Evolutionary conservation across 2,113 vertebrate species (phyloP), one percentile per base, ranked within the genome.

Genomic region (Colistium nudipinnis): DNA sequence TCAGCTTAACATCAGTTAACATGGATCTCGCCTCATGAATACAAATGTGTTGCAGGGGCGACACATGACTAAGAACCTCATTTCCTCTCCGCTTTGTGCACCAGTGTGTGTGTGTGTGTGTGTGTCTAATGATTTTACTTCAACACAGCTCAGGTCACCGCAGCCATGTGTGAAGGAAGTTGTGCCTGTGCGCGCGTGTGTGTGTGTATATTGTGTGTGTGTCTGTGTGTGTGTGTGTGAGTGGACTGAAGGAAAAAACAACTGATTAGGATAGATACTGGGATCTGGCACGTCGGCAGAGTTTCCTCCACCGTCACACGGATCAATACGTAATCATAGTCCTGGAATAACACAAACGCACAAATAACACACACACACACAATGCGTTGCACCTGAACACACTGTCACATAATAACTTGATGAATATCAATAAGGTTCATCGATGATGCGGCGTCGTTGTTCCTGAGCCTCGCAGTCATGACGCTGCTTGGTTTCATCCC

Each of bases 381-480:
- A 66, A 48, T 64, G 16, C n/a, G 35, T 38, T 74, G 45, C 63
- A 70, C 56, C 48, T 86, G 68, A 8, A 60, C 74, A 65, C 55
- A 33, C 25, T 47, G 36, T 7, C n/a, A 33, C 67, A 51, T 76
- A 74, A 83, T 72, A 52, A 61, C 78, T 73, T 69, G 49, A 74
- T 62, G 33, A 76, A 69, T 44, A 68, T 54, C 54, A 73, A 75
- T 70, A 55, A 31, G 28, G 44, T 11, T 17, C 56, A 83, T 86
- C 66, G 25, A 82, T 89, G 80, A 52, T 30, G n/a, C n/a, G n/a
- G n/a, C 7, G 65, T 87, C 75, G 56, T 74, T 77, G 78, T 74
- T 62, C 62, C 78, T 57, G 47, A 63, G 83, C 75, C 80, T 62
- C 0, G 56, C 79, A 64, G 83, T 72, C 70, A 77, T 62, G 47